A percentile compares a stretch with the other conserved stretches of the same genome.
Conservation (phyloP, 2,113 vertebrate species). For the Connochaetes taurinus region DNA sequence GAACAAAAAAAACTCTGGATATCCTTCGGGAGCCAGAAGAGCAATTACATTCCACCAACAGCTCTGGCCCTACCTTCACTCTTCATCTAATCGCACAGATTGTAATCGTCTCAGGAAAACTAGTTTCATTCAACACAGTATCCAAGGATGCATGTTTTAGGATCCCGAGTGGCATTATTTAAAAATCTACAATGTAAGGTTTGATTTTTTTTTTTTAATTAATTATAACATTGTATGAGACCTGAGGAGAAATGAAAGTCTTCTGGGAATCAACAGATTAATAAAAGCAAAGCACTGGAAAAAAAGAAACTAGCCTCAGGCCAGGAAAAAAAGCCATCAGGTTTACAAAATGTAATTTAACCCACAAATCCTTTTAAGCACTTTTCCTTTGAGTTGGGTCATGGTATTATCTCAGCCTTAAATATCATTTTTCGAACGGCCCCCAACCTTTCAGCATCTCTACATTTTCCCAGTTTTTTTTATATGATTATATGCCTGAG, state of each 20-base stretch:
- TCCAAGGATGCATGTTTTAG: neutral
- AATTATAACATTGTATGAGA: neutral
- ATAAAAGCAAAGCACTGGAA: neutral
- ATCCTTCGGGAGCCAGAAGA: constrained; percentile 54
- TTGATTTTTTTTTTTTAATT: neutral
- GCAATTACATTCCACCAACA: constrained; percentile 60
- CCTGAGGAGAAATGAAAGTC: neutral
- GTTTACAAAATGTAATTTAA: neutral
- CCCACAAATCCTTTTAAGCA: neutral
- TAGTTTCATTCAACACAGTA: neutral
- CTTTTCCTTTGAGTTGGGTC: neutral
- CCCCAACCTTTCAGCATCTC: neutral
- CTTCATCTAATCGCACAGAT: neutral
- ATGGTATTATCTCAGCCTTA: neutral
- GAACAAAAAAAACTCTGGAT: constrained; percentile 51
- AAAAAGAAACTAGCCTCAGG: neutral
- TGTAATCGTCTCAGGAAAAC: neutral
- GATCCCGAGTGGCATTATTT: neutral
- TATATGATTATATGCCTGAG: neutral
- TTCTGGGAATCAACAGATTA: neutral
- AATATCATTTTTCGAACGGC: neutral
- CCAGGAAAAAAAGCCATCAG: neutral
- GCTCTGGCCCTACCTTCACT: neutral
- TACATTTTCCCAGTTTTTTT: neutral
- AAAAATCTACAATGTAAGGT: neutral